Conservation (phyloP, 2,113 vertebrate species). For the Paratilapia polleni region DNA sequence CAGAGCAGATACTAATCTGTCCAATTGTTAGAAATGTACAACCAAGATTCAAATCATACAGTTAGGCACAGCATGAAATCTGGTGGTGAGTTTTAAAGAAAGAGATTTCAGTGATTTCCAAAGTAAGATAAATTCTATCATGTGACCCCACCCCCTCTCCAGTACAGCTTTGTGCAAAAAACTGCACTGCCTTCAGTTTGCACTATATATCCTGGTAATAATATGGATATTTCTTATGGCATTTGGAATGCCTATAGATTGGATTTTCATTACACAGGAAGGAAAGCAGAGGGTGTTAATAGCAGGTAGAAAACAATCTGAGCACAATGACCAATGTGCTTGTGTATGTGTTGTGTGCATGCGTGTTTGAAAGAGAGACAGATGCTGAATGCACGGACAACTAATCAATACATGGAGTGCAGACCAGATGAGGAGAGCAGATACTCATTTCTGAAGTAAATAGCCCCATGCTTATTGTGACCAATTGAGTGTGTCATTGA, state of each 20-base stretch:
- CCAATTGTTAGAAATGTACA: too few relatives aligned
- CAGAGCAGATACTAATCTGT: background rate
- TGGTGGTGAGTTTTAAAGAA: background rate
- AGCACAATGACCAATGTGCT: background rate
- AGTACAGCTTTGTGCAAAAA: background rate
- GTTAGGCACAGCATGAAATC: background rate
- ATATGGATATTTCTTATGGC: background rate
- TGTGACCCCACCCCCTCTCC: background rate
- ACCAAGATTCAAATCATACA: background rate
- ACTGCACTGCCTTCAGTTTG: background rate
- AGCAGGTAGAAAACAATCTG: slow-evolving; percentile 9
- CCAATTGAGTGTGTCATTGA: slow-evolving; percentile 71
- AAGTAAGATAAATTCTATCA: background rate
- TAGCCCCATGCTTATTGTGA: slow-evolving; percentile 46
- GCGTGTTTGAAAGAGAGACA: slow-evolving; percentile 19
- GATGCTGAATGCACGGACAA: slow-evolving; percentile 49
- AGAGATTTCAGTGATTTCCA: background rate
- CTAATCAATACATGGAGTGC: slow-evolving; percentile 58
- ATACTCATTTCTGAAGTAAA: slow-evolving; percentile 65
- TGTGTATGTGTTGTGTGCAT: background rate
- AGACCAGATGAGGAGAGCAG: slow-evolving; percentile 53
- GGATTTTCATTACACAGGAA: slow-evolving; percentile 19
- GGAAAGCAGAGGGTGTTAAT: background rate
- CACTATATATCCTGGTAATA: background rate
- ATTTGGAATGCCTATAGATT: background rate